phyloP scores from a whole-genome alignment of 92 coral and sea anemone genomes.

The Zoanthus sociatus region DNA sequence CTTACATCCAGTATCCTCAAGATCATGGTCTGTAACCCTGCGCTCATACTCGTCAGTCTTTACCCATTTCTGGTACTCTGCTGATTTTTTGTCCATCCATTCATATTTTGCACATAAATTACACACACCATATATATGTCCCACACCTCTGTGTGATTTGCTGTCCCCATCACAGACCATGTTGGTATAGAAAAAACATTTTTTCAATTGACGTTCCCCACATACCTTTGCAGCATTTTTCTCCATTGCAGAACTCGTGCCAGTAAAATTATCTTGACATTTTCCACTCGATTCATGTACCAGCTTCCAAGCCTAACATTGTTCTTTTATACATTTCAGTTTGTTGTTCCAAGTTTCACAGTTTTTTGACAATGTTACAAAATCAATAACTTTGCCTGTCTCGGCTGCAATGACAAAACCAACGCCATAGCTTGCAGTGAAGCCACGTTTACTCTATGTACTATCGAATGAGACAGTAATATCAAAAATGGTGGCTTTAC shows the following conservation, averaged over 20 bases:
- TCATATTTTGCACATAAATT: too few species aligned
- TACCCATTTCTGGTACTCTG: too few species aligned
- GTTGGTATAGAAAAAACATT: background rate
- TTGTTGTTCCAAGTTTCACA: background rate
- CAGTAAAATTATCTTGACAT: background rate
- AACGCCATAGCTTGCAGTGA: background rate
- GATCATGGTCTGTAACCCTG: slow-evolving; percentile 45
- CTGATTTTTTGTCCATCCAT: too few species aligned
- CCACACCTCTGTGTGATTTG: background rate
- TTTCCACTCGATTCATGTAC: background rate
- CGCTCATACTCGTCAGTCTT: background rate
- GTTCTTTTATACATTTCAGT: background rate
- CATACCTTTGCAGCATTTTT: background rate
- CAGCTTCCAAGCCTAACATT: too few species aligned
- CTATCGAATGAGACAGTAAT: background rate
- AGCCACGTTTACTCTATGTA: slow-evolving; percentile 1
- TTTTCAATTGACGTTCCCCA: background rate
- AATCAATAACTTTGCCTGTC: background rate
- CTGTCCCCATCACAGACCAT: background rate
- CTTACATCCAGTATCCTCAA: slow-evolving; percentile 19
- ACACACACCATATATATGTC: background rate
- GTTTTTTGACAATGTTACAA: background rate
- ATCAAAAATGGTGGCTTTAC: background rate
- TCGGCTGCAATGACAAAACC: background rate
- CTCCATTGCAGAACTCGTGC: slow-evolving; percentile 5